These are phyloP conservation scores for Tragelaphus eurycerus DNA, from an alignment of 2,797 vertebrate genomes.

Conservation along the genomic window DNA sequence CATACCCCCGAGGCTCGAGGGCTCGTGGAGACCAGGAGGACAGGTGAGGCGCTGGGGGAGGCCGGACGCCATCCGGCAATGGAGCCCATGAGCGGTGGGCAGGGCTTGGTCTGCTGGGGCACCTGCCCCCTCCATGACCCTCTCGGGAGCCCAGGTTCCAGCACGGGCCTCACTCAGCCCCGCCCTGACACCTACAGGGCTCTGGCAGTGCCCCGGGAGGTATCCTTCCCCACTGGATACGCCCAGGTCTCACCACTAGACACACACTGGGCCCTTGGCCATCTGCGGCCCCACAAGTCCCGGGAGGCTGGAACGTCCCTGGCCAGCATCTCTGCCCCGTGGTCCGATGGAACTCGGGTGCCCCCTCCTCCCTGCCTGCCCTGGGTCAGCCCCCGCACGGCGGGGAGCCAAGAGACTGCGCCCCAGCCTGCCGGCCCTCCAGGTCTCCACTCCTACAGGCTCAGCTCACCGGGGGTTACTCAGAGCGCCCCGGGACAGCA, in stretches of 20 bases:
- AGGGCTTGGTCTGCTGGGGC: background rate
- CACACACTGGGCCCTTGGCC: background rate
- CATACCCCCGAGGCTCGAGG: background rate
- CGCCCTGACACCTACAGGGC: background rate
- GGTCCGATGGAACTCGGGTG: background rate
- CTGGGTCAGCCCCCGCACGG: accelerated
- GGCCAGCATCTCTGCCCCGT: accelerated
- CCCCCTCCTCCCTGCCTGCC: no score
- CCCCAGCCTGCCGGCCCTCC: background rate
- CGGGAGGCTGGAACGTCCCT: accelerated
- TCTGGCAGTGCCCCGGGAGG: accelerated
- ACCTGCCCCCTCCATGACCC: background rate
- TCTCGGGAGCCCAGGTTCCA: background rate
- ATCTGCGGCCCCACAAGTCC: background rate
- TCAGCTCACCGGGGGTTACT: background rate
- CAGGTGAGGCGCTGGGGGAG: accelerated
- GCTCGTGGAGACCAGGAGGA: accelerated
- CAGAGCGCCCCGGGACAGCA: background rate
- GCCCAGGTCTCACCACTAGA: background rate
- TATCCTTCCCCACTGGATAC: accelerated
- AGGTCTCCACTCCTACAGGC: background rate
- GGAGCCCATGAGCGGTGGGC: background rate
- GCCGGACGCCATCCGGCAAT: accelerated
- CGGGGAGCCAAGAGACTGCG: background rate
- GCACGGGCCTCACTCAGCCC: background rate